Percentiles rank a stretch among this genome's conserved stretches.
Evolutionary conservation across 2,888 invertebrate genomes (phyloP).

Genomic region (Phasia obesa): DNA sequence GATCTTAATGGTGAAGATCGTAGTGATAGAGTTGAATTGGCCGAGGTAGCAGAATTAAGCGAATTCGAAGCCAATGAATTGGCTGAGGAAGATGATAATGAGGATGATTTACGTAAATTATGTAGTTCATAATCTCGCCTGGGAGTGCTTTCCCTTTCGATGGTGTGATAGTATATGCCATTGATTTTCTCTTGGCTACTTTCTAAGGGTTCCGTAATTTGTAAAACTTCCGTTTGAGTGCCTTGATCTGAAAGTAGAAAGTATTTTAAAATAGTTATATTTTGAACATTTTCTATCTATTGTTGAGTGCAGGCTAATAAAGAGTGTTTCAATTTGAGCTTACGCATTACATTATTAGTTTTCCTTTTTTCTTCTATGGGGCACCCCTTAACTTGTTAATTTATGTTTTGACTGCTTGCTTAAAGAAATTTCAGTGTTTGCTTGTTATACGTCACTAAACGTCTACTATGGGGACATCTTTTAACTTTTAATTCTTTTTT

Average conservation of each 20-base stretch:
- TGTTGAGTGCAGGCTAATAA: background rate
- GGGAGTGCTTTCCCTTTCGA: slow-evolving; percentile 30
- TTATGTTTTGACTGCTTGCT: no score
- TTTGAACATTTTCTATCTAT: background rate
- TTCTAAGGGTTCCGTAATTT: slow-evolving; percentile 76
- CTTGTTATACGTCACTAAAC: no score
- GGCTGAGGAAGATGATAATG: slow-evolving; percentile 77
- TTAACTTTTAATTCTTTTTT: no score
- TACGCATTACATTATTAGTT: no score
- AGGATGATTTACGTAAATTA: slow-evolving; percentile 77
- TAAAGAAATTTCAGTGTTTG: no score
- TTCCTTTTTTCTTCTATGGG: no score
- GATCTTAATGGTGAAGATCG: slow-evolving; percentile 74
- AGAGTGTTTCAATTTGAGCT: no score
- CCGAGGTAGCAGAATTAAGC: slow-evolving; percentile 74
- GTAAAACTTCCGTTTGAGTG: slow-evolving; percentile 78
- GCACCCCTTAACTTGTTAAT: no score
- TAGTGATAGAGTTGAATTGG: slow-evolving; percentile 76
- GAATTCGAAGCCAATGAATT: slow-evolving; percentile 72
- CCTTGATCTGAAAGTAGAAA: slow-evolving; percentile 75
- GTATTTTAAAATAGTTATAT: background rate
- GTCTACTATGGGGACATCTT: no score
- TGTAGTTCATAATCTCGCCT: slow-evolving; percentile 22
- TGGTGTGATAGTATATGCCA: slow-evolving; percentile 45
- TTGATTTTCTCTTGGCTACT: slow-evolving; percentile 52